Percentiles rank a stretch among this genome's conserved stretches.
phyloP scores from a whole-genome alignment of 2,113 vertebrate genomes.

The Butorides virescens region DNA sequence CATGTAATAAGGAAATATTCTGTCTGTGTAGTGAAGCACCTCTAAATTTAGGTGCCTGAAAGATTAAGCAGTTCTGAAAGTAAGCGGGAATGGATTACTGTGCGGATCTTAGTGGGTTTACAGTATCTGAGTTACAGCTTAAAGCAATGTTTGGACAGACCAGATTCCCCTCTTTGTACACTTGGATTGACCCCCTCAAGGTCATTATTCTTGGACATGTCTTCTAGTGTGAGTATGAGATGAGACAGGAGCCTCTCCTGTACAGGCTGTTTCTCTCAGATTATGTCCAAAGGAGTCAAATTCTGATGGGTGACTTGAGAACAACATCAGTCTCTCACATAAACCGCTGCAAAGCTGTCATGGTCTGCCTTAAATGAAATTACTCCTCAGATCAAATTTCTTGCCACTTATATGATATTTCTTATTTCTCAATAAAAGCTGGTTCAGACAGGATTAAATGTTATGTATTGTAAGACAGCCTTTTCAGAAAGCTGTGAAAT shows the following conservation, averaged over 20 bases:
- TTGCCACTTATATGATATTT: slow-evolving; percentile 12
- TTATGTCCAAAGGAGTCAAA: not conserved
- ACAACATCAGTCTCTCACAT: not conserved
- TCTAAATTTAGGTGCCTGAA: not conserved
- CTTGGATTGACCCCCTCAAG: not conserved
- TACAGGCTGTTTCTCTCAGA: not conserved
- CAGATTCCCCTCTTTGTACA: not conserved
- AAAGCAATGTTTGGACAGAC: not conserved
- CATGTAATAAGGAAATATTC: not conserved
- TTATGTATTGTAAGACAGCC: not conserved
- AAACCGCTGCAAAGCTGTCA: not conserved
- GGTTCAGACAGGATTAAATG: not conserved
- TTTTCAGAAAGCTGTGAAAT: slow-evolving; percentile 32
- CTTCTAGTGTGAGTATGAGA: not conserved
- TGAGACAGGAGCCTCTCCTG: not conserved
- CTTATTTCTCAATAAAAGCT: slow-evolving; percentile 38
- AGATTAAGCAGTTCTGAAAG: not conserved
- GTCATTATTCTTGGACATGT: not conserved
- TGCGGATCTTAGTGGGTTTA: not conserved
- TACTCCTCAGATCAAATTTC: not conserved
- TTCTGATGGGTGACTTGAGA: not conserved
- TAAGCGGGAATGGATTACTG: not conserved
- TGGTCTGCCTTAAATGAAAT: not conserved
- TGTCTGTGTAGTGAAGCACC: not conserved
- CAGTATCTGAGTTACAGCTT: not conserved